Evolutionary conservation across 2,797 vertebrate genomes (phyloP).

Genomic region (Squalus acanthias): DNA sequence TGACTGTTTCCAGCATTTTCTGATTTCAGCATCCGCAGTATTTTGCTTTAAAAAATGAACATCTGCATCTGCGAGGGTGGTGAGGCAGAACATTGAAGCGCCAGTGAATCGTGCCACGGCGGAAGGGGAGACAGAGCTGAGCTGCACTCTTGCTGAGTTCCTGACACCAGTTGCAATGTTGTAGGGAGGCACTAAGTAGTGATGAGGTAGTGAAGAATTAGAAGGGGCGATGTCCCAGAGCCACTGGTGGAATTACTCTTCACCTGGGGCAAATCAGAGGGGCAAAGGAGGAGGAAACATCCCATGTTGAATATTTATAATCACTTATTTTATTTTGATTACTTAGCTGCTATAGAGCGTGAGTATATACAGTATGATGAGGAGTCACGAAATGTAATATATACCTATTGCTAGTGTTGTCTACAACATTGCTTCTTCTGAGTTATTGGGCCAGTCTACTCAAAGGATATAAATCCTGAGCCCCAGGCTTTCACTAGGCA

Average conservation of each 20-base stretch:
- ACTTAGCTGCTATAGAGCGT: not conserved
- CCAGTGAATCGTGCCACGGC: not conserved
- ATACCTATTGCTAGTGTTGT: not conserved
- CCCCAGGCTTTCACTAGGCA: not conserved
- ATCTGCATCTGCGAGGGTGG: not conserved
- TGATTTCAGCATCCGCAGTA: not conserved
- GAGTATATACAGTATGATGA: not conserved
- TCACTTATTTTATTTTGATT: conserved; percentile 7
- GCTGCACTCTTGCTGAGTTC: not conserved
- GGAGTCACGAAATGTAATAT: not conserved
- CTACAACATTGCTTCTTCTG: conserved; percentile 14
- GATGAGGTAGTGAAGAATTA: not conserved
- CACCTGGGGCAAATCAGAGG: not conserved
- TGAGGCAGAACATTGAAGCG: not conserved
- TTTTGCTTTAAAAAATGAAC: not conserved
- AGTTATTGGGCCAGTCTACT: conserved; percentile 28
- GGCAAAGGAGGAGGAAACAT: not conserved
- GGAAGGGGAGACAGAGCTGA: not conserved
- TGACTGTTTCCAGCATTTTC: not conserved
- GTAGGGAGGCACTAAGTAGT: too few species aligned
- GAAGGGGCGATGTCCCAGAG: too few species aligned
- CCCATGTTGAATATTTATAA: conserved; percentile 21
- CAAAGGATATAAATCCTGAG: conserved; percentile 12
- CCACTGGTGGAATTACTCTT: not conserved
- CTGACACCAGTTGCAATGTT: not conserved